Conservation (phyloP, 2,888 invertebrate species). For the Andricus quercusramuli region DNA sequence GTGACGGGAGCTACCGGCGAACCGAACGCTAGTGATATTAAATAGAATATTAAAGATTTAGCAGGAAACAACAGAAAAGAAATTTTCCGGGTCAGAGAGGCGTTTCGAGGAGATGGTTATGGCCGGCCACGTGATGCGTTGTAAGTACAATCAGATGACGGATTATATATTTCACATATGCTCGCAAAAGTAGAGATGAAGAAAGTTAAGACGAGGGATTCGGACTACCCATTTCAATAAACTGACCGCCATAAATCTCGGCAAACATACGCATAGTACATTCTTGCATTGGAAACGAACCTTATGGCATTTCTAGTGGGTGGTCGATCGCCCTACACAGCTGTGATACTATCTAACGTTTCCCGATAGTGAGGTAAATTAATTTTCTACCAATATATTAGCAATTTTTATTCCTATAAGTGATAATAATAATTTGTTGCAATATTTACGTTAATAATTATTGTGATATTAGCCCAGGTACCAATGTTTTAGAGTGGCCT, state of each 20-base stretch:
- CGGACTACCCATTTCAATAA: slow-evolving; percentile 68
- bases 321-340: background rate
- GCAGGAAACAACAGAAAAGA: slow-evolving; percentile 48
- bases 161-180: slow-evolving; percentile 31
- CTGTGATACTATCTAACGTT: slow-evolving; percentile 11
- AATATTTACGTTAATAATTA: too few species aligned
- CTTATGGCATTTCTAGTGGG: slow-evolving; percentile 4
- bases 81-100: slow-evolving; percentile 6
- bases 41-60: slow-evolving; percentile 76
- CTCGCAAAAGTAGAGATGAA: slow-evolving; percentile 31
- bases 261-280: slow-evolving; percentile 30
- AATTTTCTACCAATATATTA: background rate
- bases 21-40: slow-evolving; percentile 66
- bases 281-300: slow-evolving; percentile 30
- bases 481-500: too few species aligned
- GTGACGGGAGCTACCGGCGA: slow-evolving; percentile 57
- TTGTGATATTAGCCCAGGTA: too few species aligned
- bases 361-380: background rate
- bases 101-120: slow-evolving; percentile 22
- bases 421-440: too few species aligned
- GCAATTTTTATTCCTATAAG: too few species aligned
- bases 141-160: slow-evolving; percentile 43
- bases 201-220: slow-evolving; percentile 46
- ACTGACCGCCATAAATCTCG: slow-evolving; percentile 71
- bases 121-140: slow-evolving; percentile 41